Percentiles rank a stretch among this genome's conserved stretches.
These are phyloP conservation scores for Acanthurus lineatus DNA, from an alignment of 2,797 vertebrate genomes.

Conservation along the genomic window DNA sequence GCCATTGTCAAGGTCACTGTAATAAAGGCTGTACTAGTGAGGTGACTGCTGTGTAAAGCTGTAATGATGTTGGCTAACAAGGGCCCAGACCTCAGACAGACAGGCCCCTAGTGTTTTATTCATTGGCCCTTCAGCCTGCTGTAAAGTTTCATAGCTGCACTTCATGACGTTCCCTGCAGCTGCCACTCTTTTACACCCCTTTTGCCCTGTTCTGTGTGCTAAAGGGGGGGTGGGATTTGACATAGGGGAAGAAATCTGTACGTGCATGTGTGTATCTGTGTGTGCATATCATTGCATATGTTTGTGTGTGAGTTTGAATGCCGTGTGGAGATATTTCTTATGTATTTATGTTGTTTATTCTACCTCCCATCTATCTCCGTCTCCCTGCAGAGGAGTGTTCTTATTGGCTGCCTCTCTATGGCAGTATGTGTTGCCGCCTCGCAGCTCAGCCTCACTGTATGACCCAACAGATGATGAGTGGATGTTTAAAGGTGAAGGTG, in stretches of 20 bases:
- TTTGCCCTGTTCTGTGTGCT: constrained; percentile 43
- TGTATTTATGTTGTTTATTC: constrained; percentile 59
- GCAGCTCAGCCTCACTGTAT: constrained; percentile 94
- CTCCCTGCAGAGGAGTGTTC: constrained; percentile 90
- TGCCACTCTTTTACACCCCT: constrained; percentile 65
- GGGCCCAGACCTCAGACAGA: constrained; percentile 67
- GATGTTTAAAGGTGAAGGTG: constrained; percentile 91
- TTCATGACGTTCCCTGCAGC: constrained; percentile 68
- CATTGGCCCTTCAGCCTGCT: constrained; percentile 74
- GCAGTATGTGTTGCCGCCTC: constrained; percentile 93
- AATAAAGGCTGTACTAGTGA: constrained; percentile 55
- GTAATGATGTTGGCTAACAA: constrained; percentile 79
- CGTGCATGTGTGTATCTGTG: constrained; percentile 12
- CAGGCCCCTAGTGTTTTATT: constrained; percentile 80
- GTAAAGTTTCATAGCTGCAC: constrained; percentile 78
- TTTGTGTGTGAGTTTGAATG: constrained; percentile 42
- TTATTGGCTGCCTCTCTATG: constrained; percentile 95
- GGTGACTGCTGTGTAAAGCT: constrained; percentile 73
- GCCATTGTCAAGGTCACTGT: constrained; percentile 73
- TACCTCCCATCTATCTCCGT: constrained; percentile 25
- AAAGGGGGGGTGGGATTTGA: constrained; percentile 18
- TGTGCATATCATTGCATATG: background rate
- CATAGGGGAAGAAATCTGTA: background rate
- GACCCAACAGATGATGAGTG: constrained; percentile 90
- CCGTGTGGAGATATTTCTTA: constrained; percentile 38